phyloP scores from a whole-genome alignment of 1,140 invertebrate genomes.

The Papilio machaon region DNA sequence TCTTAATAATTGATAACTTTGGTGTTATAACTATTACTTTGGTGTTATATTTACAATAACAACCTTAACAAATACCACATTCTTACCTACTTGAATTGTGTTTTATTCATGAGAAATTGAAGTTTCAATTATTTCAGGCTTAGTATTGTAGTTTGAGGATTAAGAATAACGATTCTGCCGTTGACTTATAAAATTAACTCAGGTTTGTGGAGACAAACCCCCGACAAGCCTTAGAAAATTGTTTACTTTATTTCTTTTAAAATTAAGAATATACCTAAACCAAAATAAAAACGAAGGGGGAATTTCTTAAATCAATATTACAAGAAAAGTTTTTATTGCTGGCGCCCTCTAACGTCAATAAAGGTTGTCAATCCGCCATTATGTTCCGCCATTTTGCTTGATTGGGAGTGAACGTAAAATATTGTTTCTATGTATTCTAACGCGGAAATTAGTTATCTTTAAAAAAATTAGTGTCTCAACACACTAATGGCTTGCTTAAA shows the following conservation, averaged over 20 bases:
- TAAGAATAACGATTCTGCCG: not conserved
- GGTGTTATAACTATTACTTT: not conserved
- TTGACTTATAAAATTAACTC: not conserved
- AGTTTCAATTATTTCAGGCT: not conserved
- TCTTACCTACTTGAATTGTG: not conserved
- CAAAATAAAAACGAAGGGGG: not conserved
- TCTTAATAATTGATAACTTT: not conserved
- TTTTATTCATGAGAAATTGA: not conserved
- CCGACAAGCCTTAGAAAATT: not conserved
- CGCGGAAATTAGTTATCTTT: slow-evolving; percentile 71
- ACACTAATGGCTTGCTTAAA: slow-evolving; percentile 97
- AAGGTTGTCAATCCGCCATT: slow-evolving; percentile 62
- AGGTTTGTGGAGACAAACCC: not conserved
- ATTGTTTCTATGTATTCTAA: slow-evolving; percentile 76
- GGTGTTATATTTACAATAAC: no score
- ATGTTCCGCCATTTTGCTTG: slow-evolving; percentile 80
- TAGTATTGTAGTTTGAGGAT: not conserved
- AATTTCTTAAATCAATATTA: slow-evolving; percentile 38
- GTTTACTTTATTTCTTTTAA: not conserved
- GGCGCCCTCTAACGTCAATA: slow-evolving; percentile 68
- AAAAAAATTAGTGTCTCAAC: slow-evolving; percentile 73
- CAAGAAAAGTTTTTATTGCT: slow-evolving; percentile 36
- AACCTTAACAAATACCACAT: no score
- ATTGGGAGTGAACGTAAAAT: slow-evolving; percentile 78
- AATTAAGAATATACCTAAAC: not conserved